Evolutionary conservation across 2,113 vertebrate genomes (phyloP).

Genomic region (Ameiurus melas): DNA sequence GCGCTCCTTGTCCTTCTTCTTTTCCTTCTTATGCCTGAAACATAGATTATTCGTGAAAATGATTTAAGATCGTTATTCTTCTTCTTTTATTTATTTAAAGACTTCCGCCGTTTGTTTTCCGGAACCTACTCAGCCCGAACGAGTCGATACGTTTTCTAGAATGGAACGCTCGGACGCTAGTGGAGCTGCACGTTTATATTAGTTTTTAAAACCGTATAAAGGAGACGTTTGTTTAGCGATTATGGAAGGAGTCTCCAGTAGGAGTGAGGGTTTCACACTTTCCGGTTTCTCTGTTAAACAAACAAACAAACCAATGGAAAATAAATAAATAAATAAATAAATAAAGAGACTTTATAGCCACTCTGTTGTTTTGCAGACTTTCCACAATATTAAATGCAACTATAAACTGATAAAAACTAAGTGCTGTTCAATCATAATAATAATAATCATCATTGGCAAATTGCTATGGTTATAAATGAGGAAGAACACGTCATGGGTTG

Average conservation of each 20-base stretch:
- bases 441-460: background rate
- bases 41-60: too few species aligned
- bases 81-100: too few species aligned
- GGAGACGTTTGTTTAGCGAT: background rate
- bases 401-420: background rate
- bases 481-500: too few species aligned
- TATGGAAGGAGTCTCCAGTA: background rate
- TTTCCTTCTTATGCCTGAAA: constrained; percentile 94
- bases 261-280: too few species aligned
- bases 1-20: constrained; percentile 96
- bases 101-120: background rate
- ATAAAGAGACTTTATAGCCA: background rate
- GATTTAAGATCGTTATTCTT: too few species aligned
- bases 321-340: too few species aligned
- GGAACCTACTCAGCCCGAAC: background rate
- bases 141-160: background rate
- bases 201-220: background rate
- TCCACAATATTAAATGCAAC: background rate
- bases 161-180: background rate
- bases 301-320: too few species aligned
- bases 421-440: background rate
- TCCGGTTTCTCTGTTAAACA: too few species aligned
- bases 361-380: background rate
- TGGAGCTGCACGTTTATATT: background rate
- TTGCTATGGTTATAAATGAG: background rate